Conservation (phyloP, 2,888 invertebrate genomes). For the Pachliopta kotzebuea region DNA sequence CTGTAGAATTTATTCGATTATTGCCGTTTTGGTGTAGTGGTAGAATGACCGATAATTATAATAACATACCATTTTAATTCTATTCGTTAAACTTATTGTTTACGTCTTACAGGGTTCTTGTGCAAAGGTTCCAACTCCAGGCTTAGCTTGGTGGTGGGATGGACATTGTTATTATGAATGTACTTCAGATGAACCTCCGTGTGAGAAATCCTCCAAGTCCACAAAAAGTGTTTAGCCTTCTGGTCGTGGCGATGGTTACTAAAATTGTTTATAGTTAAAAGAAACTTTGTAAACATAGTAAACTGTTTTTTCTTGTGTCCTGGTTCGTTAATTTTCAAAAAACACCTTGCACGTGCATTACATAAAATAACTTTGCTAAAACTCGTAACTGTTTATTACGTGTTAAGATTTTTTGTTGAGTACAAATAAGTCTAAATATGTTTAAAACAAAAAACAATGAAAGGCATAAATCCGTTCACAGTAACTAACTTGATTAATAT, state of each 20-base stretch:
- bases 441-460: too few species aligned
- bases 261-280: not conserved
- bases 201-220: not conserved
- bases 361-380: too few species aligned
- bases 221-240: not conserved
- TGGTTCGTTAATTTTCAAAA: too few species aligned
- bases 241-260: not conserved
- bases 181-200: constrained; percentile 29
- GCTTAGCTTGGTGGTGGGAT: constrained; percentile 65
- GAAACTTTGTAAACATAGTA: not conserved
- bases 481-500: too few species aligned
- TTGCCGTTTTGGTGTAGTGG: too few species aligned
- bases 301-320: not conserved
- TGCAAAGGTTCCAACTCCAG: constrained; percentile 54
- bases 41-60: not conserved
- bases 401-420: too few species aligned
- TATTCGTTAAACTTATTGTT: not conserved
- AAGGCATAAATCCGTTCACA: too few species aligned
- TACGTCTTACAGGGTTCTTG: constrained; percentile 47
- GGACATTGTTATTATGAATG: constrained; percentile 60
- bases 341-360: too few species aligned
- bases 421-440: too few species aligned
- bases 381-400: too few species aligned
- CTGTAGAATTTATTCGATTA: too few species aligned
- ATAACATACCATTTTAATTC: not conserved